Conservation (phyloP, 2,888 invertebrate genomes). For the Hylaea fasciaria region DNA sequence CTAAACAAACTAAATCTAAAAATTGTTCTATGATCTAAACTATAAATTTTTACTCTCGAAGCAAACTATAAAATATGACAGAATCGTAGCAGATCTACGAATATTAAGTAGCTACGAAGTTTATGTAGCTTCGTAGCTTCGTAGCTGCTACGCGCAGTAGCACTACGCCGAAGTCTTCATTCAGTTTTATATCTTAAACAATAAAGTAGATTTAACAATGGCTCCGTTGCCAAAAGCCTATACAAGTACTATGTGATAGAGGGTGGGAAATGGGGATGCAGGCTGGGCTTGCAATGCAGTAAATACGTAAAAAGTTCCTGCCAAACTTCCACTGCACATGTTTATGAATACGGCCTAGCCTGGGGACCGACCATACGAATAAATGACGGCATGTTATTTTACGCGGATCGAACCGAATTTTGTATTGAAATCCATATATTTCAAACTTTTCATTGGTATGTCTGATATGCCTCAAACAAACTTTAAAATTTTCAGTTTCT, state of each 20-base stretch:
- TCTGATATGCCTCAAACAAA: no score
- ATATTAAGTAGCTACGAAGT: neutral
- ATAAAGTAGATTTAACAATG: slow-evolving; percentile 54
- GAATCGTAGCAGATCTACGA: slow-evolving; percentile 21
- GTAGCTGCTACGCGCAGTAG: no score
- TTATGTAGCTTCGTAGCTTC: neutral
- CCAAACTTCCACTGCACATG: slow-evolving; percentile 77
- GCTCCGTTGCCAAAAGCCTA: slow-evolving; percentile 62
- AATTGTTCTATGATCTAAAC: no score
- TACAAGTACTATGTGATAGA: slow-evolving; percentile 52
- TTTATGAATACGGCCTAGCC: slow-evolving; percentile 72
- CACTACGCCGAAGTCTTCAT: no score
- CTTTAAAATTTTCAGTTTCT: neutral
- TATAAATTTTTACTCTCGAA: no score
- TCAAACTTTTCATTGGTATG: slow-evolving; percentile 16
- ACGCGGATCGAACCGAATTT: slow-evolving; percentile 36
- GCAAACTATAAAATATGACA: neutral
- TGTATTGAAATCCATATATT: slow-evolving; percentile 41
- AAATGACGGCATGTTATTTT: slow-evolving; percentile 58
- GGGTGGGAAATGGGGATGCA: slow-evolving; percentile 60
- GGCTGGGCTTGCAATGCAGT: slow-evolving; percentile 58
- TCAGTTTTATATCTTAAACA: slow-evolving; percentile 20
- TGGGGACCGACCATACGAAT: slow-evolving; percentile 58
- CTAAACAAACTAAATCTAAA: no score
- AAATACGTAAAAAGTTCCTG: slow-evolving; percentile 78